These are phyloP conservation scores for Linnaemya tessellans DNA, from an alignment of 2,888 invertebrate species.

Conservation along the genomic window DNA sequence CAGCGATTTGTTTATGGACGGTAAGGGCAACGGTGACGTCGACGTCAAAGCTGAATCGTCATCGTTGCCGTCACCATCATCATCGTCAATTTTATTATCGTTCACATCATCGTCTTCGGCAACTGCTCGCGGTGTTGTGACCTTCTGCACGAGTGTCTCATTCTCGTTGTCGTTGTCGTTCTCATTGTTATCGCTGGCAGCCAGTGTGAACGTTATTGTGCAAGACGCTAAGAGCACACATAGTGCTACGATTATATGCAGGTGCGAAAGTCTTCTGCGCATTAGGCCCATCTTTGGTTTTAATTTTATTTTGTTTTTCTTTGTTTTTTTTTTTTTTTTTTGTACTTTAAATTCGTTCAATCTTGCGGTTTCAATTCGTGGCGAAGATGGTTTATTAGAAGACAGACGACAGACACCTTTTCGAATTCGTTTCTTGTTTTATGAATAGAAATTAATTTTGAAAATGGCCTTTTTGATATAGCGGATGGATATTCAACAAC, in stretches of 20 bases:
- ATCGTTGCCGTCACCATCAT: conserved; percentile 10
- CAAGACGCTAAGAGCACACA: conserved; percentile 77
- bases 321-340: conserved; percentile 29
- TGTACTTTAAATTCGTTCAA: conserved; percentile 30
- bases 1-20: conserved; percentile 65
- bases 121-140: conserved; percentile 49
- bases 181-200: conserved; percentile 63
- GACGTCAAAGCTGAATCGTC: not conserved
- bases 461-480: not conserved
- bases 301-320: not conserved
- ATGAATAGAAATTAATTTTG: conserved; percentile 1
- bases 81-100: conserved; percentile 18
- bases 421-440: not conserved
- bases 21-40: conserved; percentile 24
- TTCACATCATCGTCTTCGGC: conserved; percentile 49
- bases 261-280: conserved; percentile 51
- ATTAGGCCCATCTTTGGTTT: conserved; percentile 56
- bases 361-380: conserved; percentile 41
- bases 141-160: conserved; percentile 41
- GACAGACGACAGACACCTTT: conserved; percentile 24
- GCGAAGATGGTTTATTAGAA: conserved; percentile 12
- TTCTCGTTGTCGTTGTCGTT: conserved; percentile 48
- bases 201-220: conserved; percentile 78
- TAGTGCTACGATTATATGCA: conserved; percentile 71
- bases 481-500: no score